Conservation (phyloP, 1,140 invertebrate species). For the Brachionus manjavacas region DNA sequence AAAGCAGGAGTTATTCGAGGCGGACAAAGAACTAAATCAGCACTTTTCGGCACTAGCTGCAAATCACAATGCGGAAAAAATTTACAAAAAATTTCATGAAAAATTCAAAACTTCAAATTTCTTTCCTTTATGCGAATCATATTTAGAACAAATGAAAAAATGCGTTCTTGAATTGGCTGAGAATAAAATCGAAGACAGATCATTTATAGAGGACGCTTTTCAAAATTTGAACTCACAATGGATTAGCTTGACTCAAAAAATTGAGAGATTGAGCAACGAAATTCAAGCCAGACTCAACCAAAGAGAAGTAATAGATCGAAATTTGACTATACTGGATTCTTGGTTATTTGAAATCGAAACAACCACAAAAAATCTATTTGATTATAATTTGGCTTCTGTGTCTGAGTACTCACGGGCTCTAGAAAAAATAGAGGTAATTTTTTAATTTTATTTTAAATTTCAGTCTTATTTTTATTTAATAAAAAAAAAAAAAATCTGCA, state of each 20-base stretch:
- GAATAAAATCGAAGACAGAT: background rate
- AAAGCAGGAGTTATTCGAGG: background rate
- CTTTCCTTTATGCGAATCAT: background rate
- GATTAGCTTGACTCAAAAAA: background rate
- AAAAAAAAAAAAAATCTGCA: too few species aligned
- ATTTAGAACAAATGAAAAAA: constrained; percentile 27
- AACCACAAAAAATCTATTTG: background rate
- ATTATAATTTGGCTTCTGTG: constrained; percentile 13
- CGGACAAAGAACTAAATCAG: constrained; percentile 1
- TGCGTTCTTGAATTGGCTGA: background rate
- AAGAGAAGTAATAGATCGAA: background rate
- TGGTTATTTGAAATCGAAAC: background rate
- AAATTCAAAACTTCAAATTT: constrained; percentile 32
- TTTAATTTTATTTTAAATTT: too few species aligned
- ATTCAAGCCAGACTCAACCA: background rate
- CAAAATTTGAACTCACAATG: background rate
- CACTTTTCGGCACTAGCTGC: background rate
- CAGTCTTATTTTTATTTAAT: too few species aligned
- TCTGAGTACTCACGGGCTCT: background rate
- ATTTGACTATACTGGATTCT: background rate
- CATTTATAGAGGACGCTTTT: constrained; percentile 17
- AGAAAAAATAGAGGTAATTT: background rate
- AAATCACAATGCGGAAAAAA: background rate
- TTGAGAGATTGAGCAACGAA: background rate
- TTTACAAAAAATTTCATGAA: background rate